Evolutionary conservation across 1,140 invertebrate species (phyloP), one percentile per base, ranked within the genome.

Genomic region (Cydia amplana): DNA sequence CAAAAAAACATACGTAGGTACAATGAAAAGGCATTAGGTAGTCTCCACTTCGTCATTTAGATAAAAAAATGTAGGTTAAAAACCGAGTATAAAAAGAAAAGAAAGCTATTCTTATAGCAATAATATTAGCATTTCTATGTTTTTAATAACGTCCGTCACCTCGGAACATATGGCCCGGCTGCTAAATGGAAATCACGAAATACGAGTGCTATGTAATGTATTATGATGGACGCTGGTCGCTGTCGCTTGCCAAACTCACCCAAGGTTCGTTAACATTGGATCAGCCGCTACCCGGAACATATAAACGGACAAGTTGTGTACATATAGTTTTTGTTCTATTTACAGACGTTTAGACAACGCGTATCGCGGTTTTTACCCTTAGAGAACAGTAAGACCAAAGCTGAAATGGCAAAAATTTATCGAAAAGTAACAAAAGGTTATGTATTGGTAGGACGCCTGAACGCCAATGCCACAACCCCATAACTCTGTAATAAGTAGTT

Each of bases 191-290:
- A 43, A 64, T 32, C 60, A 55, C 74, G 16, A 72, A 32, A n/a
- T n/a, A n/a, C n/a, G n/a, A n/a, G n/a, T 70, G 72, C 36, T 75
- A 72, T 75, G 28, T 64, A 74, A 75, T 74, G 64, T 60, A 70
- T 76, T 43, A 20, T 67, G 64, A 67, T 36, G 28, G 64, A 67
- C 16, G 64, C 64, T 18, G 18, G 65, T 70, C 65, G 28, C n/a
- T 70, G 65, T 70, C 28, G 28, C 28, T 70, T 70, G 65, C 65
- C 65, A 70, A 70, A 70, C 65, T 32, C 28, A 10, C 32, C 65
- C 65, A 70, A 70, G 65, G 65, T 70, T 70, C 65, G 65, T 70
- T 70, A 70, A 36, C 65, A 70, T 70, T 70, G 65, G 9, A 43
- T 40, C 36, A 18, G 65, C 65, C 36, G 36, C 28, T 40, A 70